These are phyloP conservation scores for Orthosia incerta DNA, from an alignment of 2,888 invertebrate species.

Conservation along the genomic window DNA sequence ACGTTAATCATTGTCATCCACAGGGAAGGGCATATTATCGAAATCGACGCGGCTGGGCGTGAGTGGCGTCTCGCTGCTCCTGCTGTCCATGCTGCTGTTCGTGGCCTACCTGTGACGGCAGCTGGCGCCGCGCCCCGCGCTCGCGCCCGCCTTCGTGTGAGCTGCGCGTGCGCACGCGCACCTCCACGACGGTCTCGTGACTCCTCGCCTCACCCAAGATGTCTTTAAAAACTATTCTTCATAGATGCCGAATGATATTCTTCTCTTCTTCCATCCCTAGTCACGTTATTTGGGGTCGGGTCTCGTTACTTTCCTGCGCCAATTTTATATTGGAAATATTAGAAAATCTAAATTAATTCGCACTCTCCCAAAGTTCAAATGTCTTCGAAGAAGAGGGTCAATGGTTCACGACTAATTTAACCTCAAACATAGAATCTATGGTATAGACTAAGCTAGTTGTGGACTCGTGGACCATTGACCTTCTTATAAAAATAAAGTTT, in stretches of 20 bases:
- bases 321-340: neutral
- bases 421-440: neutral
- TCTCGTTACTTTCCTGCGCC: no score
- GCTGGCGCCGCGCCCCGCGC: constrained; percentile 65
- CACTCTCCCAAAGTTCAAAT: neutral
- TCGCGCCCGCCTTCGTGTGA: constrained; percentile 60
- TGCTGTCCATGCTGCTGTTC: constrained; percentile 76
- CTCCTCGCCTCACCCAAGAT: neutral
- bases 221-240: neutral
- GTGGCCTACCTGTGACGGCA: constrained; percentile 78
- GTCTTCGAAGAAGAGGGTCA: neutral
- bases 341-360: neutral
- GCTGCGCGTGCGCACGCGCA: neutral
- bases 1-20: constrained; percentile 18
- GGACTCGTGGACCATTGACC: neutral
- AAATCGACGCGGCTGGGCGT: constrained; percentile 72
- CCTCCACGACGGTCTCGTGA: neutral
- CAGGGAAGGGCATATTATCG: constrained; percentile 86
- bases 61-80: constrained; percentile 75
- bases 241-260: neutral
- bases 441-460: neutral
- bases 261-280: no score
- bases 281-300: no score
- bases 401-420: neutral
- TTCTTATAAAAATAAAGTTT: neutral